phyloP scores from a whole-genome alignment of 2,888 invertebrate genomes.

The Agriotes lineatus region DNA sequence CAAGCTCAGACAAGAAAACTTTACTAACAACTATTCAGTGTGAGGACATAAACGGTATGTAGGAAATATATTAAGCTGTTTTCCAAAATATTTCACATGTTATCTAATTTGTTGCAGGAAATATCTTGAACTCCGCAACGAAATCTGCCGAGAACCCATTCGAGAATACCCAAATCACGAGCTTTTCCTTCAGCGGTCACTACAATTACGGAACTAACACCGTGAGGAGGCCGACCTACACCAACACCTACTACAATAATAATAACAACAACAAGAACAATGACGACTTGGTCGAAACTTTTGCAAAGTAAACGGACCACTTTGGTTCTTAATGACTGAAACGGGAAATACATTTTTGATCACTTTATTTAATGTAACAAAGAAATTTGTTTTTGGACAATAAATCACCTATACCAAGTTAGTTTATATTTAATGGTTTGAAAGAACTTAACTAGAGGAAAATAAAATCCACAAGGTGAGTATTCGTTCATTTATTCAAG shows the following conservation, averaged over 20 bases:
- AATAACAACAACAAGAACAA: conserved; percentile 12
- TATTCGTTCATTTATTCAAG: too few species aligned
- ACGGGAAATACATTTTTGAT: too few species aligned
- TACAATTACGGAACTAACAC: conserved; percentile 24
- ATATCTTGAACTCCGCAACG: conserved; percentile 23
- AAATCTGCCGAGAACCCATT: conserved; percentile 16
- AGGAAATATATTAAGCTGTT: too few species aligned
- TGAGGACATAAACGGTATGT: conserved; percentile 43
- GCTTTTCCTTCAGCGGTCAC: conserved; percentile 30
- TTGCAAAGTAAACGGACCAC: too few species aligned
- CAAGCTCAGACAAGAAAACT: conserved; percentile 41
- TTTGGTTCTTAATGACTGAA: too few species aligned
- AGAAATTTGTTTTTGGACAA: neutral
- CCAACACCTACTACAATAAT: conserved; percentile 7
- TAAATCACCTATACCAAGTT: too few species aligned
- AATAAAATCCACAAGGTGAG: too few species aligned
- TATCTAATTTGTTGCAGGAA: conserved; percentile 8
- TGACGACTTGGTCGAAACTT: conserved; percentile 28
- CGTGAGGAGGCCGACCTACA: neutral
- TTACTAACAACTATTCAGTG: conserved; percentile 42
- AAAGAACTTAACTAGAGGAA: too few species aligned
- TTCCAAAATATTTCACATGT: too few species aligned
- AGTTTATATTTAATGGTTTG: too few species aligned
- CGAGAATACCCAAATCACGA: conserved; percentile 22
- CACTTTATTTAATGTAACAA: too few species aligned